Evolutionary conservation across 2,888 invertebrate genomes (phyloP).

Genomic region (Sarcophaga variegata): DNA sequence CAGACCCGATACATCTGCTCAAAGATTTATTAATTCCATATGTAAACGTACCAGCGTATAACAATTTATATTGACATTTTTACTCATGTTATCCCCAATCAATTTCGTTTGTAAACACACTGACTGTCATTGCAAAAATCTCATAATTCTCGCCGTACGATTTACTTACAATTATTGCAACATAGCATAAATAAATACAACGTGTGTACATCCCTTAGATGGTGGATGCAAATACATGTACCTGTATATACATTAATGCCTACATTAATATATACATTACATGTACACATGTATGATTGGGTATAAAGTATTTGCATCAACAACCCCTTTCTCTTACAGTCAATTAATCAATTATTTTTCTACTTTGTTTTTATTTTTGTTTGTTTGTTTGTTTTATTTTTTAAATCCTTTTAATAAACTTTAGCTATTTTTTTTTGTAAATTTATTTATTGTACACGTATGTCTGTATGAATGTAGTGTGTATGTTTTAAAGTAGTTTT

Average conservation of each 20-base stretch:
- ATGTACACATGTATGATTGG: background rate
- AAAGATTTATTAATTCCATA: background rate
- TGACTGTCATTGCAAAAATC: background rate
- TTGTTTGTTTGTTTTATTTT: slow-evolving; percentile 18
- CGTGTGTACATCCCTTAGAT: background rate
- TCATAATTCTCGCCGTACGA: slow-evolving; percentile 10
- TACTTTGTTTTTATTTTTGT: background rate
- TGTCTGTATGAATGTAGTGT: slow-evolving; percentile 33
- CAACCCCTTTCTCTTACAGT: slow-evolving; percentile 40
- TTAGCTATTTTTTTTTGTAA: background rate
- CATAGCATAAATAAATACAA: background rate
- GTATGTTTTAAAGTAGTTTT: slow-evolving; percentile 12
- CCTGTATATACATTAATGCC: background rate
- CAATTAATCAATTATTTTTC: slow-evolving; percentile 47
- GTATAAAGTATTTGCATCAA: background rate
- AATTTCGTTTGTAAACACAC: slow-evolving; percentile 11
- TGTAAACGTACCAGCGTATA: background rate
- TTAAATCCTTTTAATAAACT: slow-evolving; percentile 27
- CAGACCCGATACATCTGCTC: too few species aligned
- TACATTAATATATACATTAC: background rate
- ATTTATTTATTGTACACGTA: slow-evolving; percentile 8
- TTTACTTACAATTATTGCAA: background rate
- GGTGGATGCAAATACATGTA: background rate
- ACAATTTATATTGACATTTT: slow-evolving; percentile 15
- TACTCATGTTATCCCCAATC: slow-evolving; percentile 37